Base-by-base conservation (phyloP, 2,888 invertebrate species). In the Micropterix aruncella region DNA sequence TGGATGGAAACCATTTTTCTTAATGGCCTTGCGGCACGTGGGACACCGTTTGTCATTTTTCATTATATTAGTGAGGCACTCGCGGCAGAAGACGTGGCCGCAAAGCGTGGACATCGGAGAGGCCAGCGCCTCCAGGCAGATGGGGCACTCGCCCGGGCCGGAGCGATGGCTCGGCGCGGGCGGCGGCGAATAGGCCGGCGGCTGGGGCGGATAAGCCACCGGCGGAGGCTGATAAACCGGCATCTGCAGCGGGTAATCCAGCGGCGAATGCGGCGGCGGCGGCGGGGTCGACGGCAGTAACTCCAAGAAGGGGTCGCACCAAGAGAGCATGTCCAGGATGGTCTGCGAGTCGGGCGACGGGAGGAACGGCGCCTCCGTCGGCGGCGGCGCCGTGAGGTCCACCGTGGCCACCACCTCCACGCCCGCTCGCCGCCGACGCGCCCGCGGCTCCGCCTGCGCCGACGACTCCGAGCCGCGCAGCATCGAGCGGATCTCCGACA, bases 351-450 rank as follows among this genome's bases (percentile, higher is more conserved):
- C 3, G 14, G 4, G 3, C 38, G 3, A 16, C 3, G 38, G 12
- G 4, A 9, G 4, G 14, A 3, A 4, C 38, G 38, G 38, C 38
- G 38, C n/a, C 38, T 3, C 3, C 3, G 38, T 37, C 38, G 38
- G 12, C 38, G 38, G 38, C 38, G 16, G 38, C 38, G 38, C n/a
- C 38, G n/a, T n/a, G n/a, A n/a, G n/a, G n/a, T n/a, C n/a, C n/a
- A n/a, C n/a, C n/a, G n/a, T n/a, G n/a, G n/a, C n/a, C n/a, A n/a
- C n/a, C n/a, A n/a, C n/a, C n/a, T n/a, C n/a, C n/a, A n/a, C n/a
- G n/a, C n/a, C n/a, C n/a, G n/a, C n/a, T n/a, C n/a, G n/a, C n/a
- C n/a, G n/a, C n/a, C n/a, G n/a, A n/a, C 3, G 4, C 3, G 38
- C 3, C 12, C 14, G 38, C 38, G 38, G 38, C 38, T 14, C 14